Percentiles rank a stretch among this genome's conserved stretches.
Conservation (phyloP, 2,113 vertebrate genomes). For the Grus americana region DNA sequence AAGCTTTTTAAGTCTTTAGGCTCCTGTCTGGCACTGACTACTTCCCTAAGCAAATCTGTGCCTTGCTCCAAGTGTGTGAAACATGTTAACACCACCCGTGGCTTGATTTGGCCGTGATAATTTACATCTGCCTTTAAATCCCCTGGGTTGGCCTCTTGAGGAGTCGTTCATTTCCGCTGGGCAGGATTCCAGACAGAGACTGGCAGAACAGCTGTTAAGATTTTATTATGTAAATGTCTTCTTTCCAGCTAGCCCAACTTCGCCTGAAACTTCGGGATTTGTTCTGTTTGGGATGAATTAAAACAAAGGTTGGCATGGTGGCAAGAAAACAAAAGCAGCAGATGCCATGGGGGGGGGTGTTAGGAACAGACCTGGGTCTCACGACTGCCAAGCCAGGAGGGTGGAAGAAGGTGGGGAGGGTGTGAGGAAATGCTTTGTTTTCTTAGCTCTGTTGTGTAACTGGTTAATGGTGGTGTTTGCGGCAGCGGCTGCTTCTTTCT, state of each 20-base stretch:
- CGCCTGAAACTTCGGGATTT: neutral
- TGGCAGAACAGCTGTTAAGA: slow-evolving; percentile 25
- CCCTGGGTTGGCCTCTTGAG: neutral
- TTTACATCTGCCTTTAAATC: slow-evolving; percentile 37
- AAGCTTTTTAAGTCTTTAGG: neutral
- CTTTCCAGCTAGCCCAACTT: neutral
- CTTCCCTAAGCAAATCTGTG: neutral
- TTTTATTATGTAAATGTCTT: slow-evolving; percentile 40
- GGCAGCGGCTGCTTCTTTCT: neutral
- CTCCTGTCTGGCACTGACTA: neutral
- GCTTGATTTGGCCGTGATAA: slow-evolving; percentile 18
- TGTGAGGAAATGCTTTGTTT: slow-evolving; percentile 49
- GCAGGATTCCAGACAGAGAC: slow-evolving; percentile 15
- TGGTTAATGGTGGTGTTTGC: slow-evolving; percentile 44
- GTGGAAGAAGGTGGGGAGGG: neutral
- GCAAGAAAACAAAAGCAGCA: neutral
- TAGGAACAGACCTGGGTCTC: neutral
- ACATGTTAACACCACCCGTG: neutral
- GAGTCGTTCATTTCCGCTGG: slow-evolving; percentile 18
- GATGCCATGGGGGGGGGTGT: accelerated
- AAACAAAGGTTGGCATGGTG: neutral
- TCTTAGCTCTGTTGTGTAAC: slow-evolving; percentile 27
- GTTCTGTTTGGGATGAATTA: neutral
- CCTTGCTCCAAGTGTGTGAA: neutral
- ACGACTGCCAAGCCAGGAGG: neutral